Base-by-base conservation (phyloP, 1,140 invertebrate genomes). In the Cotesia glomerata region DNA sequence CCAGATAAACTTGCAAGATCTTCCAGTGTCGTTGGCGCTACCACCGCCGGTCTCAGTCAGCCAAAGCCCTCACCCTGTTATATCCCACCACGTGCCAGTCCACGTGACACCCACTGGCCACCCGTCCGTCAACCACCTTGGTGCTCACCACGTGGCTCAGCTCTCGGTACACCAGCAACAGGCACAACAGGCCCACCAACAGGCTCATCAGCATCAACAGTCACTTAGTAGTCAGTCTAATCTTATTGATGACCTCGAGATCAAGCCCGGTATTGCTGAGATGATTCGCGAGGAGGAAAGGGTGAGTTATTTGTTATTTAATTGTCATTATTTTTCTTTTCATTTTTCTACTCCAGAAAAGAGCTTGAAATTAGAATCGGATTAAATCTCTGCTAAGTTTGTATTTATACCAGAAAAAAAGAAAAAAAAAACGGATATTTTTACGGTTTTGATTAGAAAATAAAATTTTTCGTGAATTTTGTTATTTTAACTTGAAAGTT, bases 201-300 rank as follows among this genome's bases (percentile, higher is more conserved):
- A 4, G 51, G 80, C 72, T 73, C 79, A 66, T 73, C 82, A 62
- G 72, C 77, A 66, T 58, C 71, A 71, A 54, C 80, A 77, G 75
- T 76, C 9, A 76, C 65, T 77, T 13, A 72, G 84, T 77, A 84
- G 86, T 80, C 81, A 65, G 82, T 85, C 77, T 73, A 76, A 74
- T n/a, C 56, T 64, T 39, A 36, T 69, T n/a, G 95, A 96, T 79
- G 95, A 96, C 84, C 91, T 95, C 85, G 95, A 96, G 88, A 95
- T 97, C 86, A 94, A 95, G 79, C 95, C 95, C 5, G 95, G 95
- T 86, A 97, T 97, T 87, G 94, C 94, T 36, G 95, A 97, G 88
- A 96, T 97, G 94, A 97, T 97, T 81, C 93, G 95, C 84, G 95
- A 97, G 89, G 95, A 96, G 88, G 95, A 96, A 91, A 90, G 95